Conservation (phyloP, 2,797 vertebrate species). For the Nasua narica region DNA sequence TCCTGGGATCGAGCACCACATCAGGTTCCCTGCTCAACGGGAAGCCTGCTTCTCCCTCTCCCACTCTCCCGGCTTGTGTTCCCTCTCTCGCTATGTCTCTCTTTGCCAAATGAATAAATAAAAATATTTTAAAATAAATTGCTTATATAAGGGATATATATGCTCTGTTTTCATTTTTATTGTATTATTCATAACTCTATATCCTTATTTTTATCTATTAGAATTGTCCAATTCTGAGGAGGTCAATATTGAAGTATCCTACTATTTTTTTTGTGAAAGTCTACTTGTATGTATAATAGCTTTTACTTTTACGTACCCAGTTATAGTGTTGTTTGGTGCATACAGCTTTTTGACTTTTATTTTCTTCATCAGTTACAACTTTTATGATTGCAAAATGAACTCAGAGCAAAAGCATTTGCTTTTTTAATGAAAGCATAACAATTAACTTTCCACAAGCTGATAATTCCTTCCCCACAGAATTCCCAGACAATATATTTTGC, state of each 20-base stretch:
- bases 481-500: neutral
- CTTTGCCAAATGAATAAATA: too few relatives aligned
- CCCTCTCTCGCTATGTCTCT: too few relatives aligned
- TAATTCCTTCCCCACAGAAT: neutral
- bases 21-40: too few relatives aligned
- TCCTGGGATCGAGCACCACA: too few relatives aligned
- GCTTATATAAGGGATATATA: neutral
- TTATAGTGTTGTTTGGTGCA: neutral
- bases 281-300: neutral
- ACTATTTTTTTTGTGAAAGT: neutral
- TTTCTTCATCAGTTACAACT: neutral
- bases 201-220: constrained; percentile 3
- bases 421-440: neutral
- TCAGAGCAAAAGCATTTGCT: neutral
- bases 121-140: too few relatives aligned
- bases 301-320: neutral
- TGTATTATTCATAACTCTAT: neutral
- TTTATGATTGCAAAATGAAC: neutral
- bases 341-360: neutral
- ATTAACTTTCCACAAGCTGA: neutral
- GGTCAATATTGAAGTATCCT: neutral
- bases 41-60: too few relatives aligned
- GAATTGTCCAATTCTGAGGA: neutral
- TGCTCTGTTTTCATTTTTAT: neutral
- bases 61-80: too few relatives aligned